These are phyloP conservation scores for Schlechtendalia chinensis DNA, from an alignment of 1,140 invertebrate species.

Conservation along the genomic window DNA sequence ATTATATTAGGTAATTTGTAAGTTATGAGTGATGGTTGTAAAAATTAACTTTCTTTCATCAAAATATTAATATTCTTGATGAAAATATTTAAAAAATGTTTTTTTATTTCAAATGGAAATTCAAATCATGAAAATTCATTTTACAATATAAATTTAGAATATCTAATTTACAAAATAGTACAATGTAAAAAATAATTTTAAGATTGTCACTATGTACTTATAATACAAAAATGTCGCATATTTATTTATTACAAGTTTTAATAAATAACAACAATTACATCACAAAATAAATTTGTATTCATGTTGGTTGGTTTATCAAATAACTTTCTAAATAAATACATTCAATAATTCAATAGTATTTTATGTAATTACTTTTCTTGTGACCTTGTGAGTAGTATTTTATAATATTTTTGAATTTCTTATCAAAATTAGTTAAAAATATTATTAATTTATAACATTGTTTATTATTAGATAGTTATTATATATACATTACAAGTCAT, in stretches of 20 bases:
- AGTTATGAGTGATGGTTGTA: too few species aligned
- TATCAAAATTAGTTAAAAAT: not conserved
- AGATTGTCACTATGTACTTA: not conserved
- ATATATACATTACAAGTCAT: not conserved
- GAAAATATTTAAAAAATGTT: not conserved
- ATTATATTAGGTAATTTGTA: too few species aligned
- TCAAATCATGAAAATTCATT: not conserved
- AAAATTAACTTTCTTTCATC: too few species aligned
- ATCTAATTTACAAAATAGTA: too few species aligned
- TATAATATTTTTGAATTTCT: not conserved
- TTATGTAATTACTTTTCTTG: conserved; percentile 1
- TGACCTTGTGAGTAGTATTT: conserved; percentile 2
- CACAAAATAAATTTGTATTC: conserved; percentile 26
- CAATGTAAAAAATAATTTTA: too few species aligned
- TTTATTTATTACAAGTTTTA: not conserved
- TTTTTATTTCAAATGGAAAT: not conserved
- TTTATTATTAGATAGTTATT: not conserved
- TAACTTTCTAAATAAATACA: conserved; percentile 23
- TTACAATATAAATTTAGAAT: too few species aligned
- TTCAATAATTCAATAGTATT: conserved; percentile 7
- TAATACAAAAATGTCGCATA: not conserved
- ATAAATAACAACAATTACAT: not conserved
- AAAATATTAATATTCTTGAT: not conserved
- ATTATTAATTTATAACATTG: not conserved
- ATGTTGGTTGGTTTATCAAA: not conserved